Base-by-base conservation (phyloP, 2,888 invertebrate species). In the Eledone cirrhosa region DNA sequence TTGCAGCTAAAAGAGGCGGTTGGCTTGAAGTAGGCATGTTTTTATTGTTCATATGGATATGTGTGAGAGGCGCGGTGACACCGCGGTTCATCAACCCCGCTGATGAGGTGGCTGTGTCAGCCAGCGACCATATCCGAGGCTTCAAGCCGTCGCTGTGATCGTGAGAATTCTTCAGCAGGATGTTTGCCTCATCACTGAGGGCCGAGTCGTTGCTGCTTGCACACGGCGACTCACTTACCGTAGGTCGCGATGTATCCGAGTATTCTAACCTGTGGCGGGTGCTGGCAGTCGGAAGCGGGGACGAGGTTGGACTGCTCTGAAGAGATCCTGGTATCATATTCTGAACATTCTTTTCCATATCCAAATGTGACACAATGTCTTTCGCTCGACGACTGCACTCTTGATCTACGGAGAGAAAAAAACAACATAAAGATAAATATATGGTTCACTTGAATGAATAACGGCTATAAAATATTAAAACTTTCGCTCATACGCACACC, bases 51-150 rank as follows among this genome's bases (percentile, higher is more conserved):
- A 72, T 72, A 41, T 72, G 72, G 72, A 72, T 41, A 72, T 72
- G 72, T 41, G 72, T 72, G 31, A 72, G 72, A 31, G 72, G 72
- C 72, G 41, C 41, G n/a, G 33, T 41, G 29, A 41, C 22, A 41
- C 33, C 72, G n/a, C 72, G 31, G 31, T 72, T 31, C 33, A 72
- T 72, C 72, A 72, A 78, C 72, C 82, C 85, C 77, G 82, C 80
- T 65, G 83, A 86, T 78, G 89, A 88, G 3, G 89, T 88, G n/a
- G 88, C 89, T 24, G 88, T 87, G 81, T 88, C 87, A 22, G 88
- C 89, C 47, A 89, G 82, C 14, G 89, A 89, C 89, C 89, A 89
- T 78, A 89, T 89, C 75, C 88, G 83, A 16, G 89, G 89, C 78
- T 86, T 79, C 69, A 87, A 74, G 24, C 84, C 82, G 48, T 83